Conservation (phyloP, 2,797 vertebrate species). For the Notolabrus celidotus region DNA sequence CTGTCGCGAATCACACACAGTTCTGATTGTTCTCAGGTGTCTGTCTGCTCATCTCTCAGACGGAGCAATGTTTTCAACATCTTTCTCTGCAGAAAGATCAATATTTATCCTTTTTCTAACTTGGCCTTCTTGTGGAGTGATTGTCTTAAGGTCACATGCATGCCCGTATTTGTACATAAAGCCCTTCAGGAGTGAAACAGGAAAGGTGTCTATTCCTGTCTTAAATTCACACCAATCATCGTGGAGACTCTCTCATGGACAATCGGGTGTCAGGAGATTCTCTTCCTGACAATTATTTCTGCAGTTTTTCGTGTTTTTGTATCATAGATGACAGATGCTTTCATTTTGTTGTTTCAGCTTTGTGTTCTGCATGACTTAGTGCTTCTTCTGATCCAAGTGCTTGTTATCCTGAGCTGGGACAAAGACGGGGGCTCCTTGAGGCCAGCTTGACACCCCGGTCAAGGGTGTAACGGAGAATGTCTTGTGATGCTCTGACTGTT, state of each 20-base stretch:
- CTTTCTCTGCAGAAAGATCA: conserved; percentile 31
- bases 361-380: conserved; percentile 68
- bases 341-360: conserved; percentile 50
- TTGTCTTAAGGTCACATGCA: conserved; percentile 59
- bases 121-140: conserved; percentile 54
- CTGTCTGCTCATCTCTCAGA: conserved; percentile 38
- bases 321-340: conserved; percentile 53
- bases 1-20: conserved; percentile 35
- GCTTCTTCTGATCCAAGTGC: conserved; percentile 76
- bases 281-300: conserved; percentile 31
- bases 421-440: conserved; percentile 37
- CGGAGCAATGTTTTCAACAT: conserved; percentile 37
- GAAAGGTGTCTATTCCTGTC: conserved; percentile 44
- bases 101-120: conserved; percentile 39
- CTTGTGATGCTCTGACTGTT: conserved; percentile 57
- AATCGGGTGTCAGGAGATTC: conserved; percentile 65
- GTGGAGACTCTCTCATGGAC: conserved; percentile 56
- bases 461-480: conserved; percentile 55
- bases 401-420: conserved; percentile 63
- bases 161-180: conserved; percentile 60
- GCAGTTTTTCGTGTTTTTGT: conserved; percentile 48
- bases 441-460: conserved; percentile 18
- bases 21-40: conserved; percentile 72
- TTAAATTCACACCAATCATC: conserved; percentile 25
- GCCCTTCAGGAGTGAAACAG: conserved; percentile 27